phyloP scores from a whole-genome alignment of 2,888 invertebrate genomes.

The Macrophya alboannulata region DNA sequence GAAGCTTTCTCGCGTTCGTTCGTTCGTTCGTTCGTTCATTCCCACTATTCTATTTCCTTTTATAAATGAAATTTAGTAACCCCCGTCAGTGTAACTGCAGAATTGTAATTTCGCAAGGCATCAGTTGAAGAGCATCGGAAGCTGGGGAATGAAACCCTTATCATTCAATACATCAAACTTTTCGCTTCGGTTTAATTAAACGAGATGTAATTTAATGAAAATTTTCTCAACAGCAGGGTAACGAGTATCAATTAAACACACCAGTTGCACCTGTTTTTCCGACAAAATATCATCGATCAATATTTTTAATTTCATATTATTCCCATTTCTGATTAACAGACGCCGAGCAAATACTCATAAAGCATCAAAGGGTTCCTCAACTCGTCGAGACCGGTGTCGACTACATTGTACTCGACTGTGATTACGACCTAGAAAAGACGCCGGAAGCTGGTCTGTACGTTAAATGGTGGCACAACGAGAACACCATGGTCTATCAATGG shows the following conservation, averaged over 20 bases:
- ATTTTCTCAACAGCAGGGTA: neutral
- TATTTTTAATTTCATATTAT: neutral
- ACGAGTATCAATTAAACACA: neutral
- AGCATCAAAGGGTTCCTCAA: conserved; percentile 73
- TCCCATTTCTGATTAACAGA: conserved; percentile 64
- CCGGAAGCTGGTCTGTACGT: conserved; percentile 79
- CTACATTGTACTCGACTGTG: conserved; percentile 81
- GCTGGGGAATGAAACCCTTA: neutral
- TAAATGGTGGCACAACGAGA: conserved; percentile 81
- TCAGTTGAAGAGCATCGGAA: neutral
- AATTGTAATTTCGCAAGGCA: neutral
- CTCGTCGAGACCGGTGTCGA: conserved; percentile 70
- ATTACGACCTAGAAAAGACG: conserved; percentile 78
- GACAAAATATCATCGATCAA: neutral
- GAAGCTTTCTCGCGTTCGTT: neutral
- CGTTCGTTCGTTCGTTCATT: neutral
- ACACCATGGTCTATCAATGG: conserved; percentile 81
- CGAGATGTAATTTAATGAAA: neutral
- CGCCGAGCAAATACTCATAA: conserved; percentile 73
- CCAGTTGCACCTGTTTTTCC: neutral
- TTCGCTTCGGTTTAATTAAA: neutral
- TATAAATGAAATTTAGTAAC: neutral
- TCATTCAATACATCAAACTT: neutral
- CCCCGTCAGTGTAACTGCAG: neutral
- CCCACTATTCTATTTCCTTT: neutral